Evolutionary conservation across 2,888 invertebrate genomes (phyloP).

Genomic region (Tholera decimalis): DNA sequence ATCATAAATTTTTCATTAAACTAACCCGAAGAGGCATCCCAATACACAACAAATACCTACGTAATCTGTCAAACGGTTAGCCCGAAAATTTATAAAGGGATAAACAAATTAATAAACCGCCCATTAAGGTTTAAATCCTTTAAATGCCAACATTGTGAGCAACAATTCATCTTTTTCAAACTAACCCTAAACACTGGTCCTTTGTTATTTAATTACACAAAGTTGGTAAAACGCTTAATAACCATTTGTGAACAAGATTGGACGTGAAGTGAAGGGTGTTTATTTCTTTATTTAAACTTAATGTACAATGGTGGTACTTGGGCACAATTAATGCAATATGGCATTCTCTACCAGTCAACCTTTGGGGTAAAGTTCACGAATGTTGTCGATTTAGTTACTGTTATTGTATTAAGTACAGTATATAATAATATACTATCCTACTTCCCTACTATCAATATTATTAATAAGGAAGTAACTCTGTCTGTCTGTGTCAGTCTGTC

Average conservation of each 20-base stretch:
- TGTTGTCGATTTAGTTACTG: not conserved
- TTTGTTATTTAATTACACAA: slow-evolving; percentile 41
- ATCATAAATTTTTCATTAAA: not conserved
- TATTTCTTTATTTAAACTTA: too few species aligned
- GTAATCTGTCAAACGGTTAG: slow-evolving; percentile 41
- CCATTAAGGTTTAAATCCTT: slow-evolving; percentile 11
- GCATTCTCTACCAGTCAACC: too few species aligned
- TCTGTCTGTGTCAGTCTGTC: too few species aligned
- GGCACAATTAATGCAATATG: too few species aligned
- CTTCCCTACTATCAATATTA: too few species aligned
- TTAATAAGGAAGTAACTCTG: too few species aligned
- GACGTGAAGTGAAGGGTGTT: too few species aligned
- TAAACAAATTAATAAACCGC: slow-evolving; percentile 39
- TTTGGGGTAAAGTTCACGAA: not conserved
- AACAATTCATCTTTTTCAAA: not conserved
- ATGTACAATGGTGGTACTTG: too few species aligned
- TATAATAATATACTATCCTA: too few species aligned
- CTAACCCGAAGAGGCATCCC: slow-evolving; percentile 6
- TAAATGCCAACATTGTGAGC: slow-evolving; percentile 4
- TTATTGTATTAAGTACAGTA: not conserved
- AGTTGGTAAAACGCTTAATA: not conserved
- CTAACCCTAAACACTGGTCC: not conserved
- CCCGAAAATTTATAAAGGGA: slow-evolving; percentile 26
- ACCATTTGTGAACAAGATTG: slow-evolving; percentile 14
- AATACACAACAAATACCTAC: not conserved